Evolutionary conservation across 2,888 invertebrate genomes (phyloP), one percentile per base, ranked within the genome.

Genomic region (Erebia palarica): DNA sequence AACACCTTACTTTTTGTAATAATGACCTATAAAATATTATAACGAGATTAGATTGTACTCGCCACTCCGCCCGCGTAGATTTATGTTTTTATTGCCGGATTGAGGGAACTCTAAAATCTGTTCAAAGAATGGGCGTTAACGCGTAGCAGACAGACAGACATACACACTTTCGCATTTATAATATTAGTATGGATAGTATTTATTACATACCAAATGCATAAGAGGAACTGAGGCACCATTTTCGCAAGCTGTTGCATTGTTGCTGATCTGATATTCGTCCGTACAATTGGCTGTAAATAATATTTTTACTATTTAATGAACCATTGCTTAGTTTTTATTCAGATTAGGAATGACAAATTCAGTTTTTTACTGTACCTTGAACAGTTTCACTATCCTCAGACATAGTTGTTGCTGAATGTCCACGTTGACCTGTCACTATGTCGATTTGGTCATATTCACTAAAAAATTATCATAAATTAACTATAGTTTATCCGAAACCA

Each of bases 361-460:
- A 36, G 5, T 8, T 44, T 27, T 51, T 49, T 44, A 18, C 68
- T 55, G 9, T 70, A 90, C 88, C 87, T 80, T 80, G 78, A 51
- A 79, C 77, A 53, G 77, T 75, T 64, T 83, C 83, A 3, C 77
- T 70, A 58, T 87, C 87, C 9, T 89, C 88, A 3, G 84, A 84
- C 59, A 81, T 80, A 1, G 81, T 74, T 14, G 81, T 77, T 5
- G 79, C 78, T 27, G 83, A 82, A 7, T 81, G 73, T 0, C 81
- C 82, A 13, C 85, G 83, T 68, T 91, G 92, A 3, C 92, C 91
- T 0, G 91, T 91, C 57, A 90, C 83, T 75, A 93, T 91, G 65
- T 93, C 92, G 0, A 93, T 80, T 86, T 92, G 92, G 75, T 93
- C 92, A 74, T 88, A 89, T 65, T 88, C 89, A 59, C 92, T 93